phyloP scores from a whole-genome alignment of 2,888 invertebrate species.

The Elaeidobius kamerunicus region DNA sequence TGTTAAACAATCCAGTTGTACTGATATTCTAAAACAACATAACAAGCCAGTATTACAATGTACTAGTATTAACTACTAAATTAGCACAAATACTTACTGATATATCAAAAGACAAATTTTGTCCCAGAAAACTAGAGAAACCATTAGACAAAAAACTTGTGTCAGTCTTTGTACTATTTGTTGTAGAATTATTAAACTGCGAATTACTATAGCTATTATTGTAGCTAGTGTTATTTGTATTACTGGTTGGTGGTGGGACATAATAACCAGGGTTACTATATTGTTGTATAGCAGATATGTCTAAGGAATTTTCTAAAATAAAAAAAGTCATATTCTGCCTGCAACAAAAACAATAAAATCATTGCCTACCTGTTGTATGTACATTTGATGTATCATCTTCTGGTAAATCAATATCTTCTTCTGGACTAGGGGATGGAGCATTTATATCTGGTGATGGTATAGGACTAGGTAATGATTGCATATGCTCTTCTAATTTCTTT shows the following conservation, averaged over 20 bases:
- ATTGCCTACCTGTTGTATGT: slow-evolving; percentile 9
- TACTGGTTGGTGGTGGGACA: slow-evolving; percentile 36
- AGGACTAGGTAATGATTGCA: slow-evolving; percentile 67
- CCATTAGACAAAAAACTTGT: slow-evolving; percentile 50
- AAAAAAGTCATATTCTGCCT: neutral
- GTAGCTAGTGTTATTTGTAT: slow-evolving; percentile 2
- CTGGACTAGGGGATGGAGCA: slow-evolving; percentile 76
- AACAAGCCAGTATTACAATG: too few species aligned
- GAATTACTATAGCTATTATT: slow-evolving; percentile 1
- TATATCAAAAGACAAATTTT: slow-evolving; percentile 28
- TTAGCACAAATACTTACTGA: slow-evolving; percentile 26
- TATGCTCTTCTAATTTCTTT: slow-evolving; percentile 79
- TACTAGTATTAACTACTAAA: too few species aligned
- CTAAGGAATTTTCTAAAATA: slow-evolving; percentile 28
- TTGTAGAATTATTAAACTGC: slow-evolving; percentile 2
- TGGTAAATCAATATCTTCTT: slow-evolving; percentile 76
- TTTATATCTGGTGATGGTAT: slow-evolving; percentile 67
- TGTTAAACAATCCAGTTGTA: slow-evolving; percentile 20
- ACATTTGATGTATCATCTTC: slow-evolving; percentile 36
- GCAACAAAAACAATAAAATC: neutral
- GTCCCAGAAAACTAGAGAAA: slow-evolving; percentile 58
- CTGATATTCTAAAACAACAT: slow-evolving; percentile 22
- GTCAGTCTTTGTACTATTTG: slow-evolving; percentile 26
- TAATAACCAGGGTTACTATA: slow-evolving; percentile 51
- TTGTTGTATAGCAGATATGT: slow-evolving; percentile 31